Base-by-base conservation (phyloP, 2,797 vertebrate species). In the Labeo calbasu region DNA sequence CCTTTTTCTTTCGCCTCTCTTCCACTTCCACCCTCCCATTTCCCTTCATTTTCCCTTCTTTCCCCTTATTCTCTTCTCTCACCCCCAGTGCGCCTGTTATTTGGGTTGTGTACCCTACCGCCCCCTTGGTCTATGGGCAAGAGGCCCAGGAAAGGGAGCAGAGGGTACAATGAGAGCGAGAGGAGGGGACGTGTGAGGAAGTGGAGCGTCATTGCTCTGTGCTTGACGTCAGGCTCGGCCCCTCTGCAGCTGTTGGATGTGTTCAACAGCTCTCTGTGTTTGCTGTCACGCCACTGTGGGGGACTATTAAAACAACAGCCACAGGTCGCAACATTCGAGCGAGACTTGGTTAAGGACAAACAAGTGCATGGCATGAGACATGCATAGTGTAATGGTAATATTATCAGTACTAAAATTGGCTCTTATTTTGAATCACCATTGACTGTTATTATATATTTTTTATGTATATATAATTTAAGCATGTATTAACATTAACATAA, bases 171-270 rank as follows among this genome's bases (percentile, higher is more conserved):
- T 75, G 91, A 89, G 46, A 83, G 50, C 14, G 76, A 36, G 79
- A 77, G 79, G 83, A 88, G 77, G 88, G 92, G 89, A 91, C 88
- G 88, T 71, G 92, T 94, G 90, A 94, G 93, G 94, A 95, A 95
- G 94, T 93, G 66, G 87, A 93, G 92, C 92, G 93, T 95, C 92
- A 92, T 93, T 93, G 93, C 93, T 93, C 88, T 88, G 90, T 87
- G 92, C 89, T 91, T 92, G 88, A 94, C 93, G 93, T 94, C 93
- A 94, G 87, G 81, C 88, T 92, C 79, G 93, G 91, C 92, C 93
- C 94, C 92, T 94, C 91, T 95, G 96, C 97, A 97, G 97, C 96
- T 98, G 97, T 96, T 96, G 92, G 94, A 94, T 91, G 2, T 50
- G 91, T 92, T 94, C 91, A 90, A 92, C 92, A 93, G 69, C 79